Base-by-base conservation (phyloP, 1,140 invertebrate genomes). In the Phenacoccus solenopsis region DNA sequence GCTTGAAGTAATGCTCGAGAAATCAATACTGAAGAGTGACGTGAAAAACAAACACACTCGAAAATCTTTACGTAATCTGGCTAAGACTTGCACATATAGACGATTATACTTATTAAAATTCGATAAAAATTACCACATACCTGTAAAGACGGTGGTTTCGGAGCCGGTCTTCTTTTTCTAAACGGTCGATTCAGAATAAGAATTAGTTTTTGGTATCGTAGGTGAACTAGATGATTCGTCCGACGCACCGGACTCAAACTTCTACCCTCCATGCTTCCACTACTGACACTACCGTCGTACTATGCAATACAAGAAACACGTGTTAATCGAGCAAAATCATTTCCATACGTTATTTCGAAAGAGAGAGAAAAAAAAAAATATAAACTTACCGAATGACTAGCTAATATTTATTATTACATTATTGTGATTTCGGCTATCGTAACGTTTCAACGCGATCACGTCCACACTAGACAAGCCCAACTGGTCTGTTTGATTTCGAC, bases 101-200 rank as follows among this genome's bases (percentile, higher is more conserved):
- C n/a, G n/a, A n/a, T n/a, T n/a, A n/a, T n/a, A n/a, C n/a, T n/a
- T n/a, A n/a, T n/a, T n/a, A n/a, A n/a, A n/a, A n/a, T n/a, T n/a
- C n/a, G n/a, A n/a, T n/a, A n/a, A n/a, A n/a, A n/a, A n/a, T n/a
- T n/a, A n/a, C n/a, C n/a, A 49, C 38, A 16, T 7, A 49, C 4
- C 7, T 10, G n/a, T 68, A 68, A 22, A 69, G 73, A 22, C 61
- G 84, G 84, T 0, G 84, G 84, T 75, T 84, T 85, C 2, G 84
- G 84, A 0, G 84, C 84, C 0, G 83, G 84, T 68, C 84, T 76
- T n/a, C 84, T 75, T 72, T 85, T 86, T 20, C 84, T 76, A 22
- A 80, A 77, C 0, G 81, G 81, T 10, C 79, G 75, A 74, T 77
- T 79, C 68, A 81, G 80, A 1, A 81, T 75, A 7, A 79, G 77